These are phyloP conservation scores for Otolemur crassicaudatus DNA, from an alignment of 2,797 vertebrate species.

Conservation along the genomic window DNA sequence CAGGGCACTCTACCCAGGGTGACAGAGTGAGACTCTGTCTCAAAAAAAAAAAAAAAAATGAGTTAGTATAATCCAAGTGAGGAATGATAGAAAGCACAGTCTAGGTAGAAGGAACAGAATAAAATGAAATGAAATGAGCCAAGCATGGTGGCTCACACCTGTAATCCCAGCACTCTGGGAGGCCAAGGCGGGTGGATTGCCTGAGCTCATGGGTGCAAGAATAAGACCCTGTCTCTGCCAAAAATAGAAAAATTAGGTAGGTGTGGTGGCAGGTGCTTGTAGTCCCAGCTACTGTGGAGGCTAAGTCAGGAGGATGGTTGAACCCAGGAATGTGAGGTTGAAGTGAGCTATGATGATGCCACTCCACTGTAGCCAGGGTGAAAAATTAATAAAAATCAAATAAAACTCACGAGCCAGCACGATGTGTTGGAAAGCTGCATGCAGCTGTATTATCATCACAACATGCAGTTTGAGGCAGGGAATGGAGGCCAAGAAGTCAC, in stretches of 20 bases:
- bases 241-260: background rate
- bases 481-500: background rate
- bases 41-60: background rate
- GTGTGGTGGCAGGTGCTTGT: accelerated
- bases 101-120: background rate
- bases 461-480: background rate
- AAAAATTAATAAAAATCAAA: background rate
- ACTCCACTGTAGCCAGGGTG: background rate
- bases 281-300: background rate
- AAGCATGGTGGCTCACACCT: background rate
- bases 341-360: background rate
- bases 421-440: background rate
- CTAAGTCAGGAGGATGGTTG: background rate
- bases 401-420: background rate
- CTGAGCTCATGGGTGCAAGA: background rate
- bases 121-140: background rate
- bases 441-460: background rate
- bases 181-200: background rate
- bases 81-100: background rate
- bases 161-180: background rate
- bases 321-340: background rate
- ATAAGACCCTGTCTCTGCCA: background rate
- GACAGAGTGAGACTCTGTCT: no score
- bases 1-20: no score
- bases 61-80: background rate